Evolutionary conservation across 2,113 vertebrate genomes (phyloP).

Genomic region (Carassius carassius): DNA sequence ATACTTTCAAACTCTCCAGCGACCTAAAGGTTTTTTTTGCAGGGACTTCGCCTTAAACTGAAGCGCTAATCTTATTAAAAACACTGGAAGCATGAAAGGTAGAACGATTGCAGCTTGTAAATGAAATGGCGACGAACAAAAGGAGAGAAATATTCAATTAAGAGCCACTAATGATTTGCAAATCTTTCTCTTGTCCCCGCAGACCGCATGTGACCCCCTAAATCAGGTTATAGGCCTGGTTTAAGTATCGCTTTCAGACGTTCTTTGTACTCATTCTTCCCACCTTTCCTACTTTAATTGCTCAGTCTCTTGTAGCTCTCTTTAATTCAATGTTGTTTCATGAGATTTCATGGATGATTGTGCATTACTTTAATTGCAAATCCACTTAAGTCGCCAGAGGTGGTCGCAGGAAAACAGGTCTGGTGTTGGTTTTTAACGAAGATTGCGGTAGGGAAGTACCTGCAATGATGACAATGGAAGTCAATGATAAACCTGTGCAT

Average conservation of each 20-base stretch:
- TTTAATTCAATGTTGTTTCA: slow-evolving; percentile 48
- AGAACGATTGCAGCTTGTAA: slow-evolving; percentile 16
- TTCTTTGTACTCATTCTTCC: background rate
- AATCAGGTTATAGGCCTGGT: slow-evolving; percentile 10
- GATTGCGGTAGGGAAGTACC: background rate
- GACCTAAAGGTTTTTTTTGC: background rate
- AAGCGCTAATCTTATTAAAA: slow-evolving; percentile 15
- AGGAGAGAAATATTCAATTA: slow-evolving; percentile 49
- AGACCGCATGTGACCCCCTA: slow-evolving; percentile 28
- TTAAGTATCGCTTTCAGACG: slow-evolving; percentile 23
- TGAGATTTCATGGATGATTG: slow-evolving; percentile 46
- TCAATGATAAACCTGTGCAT: background rate
- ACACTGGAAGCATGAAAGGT: slow-evolving; percentile 4
- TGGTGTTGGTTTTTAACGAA: background rate
- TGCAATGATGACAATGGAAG: background rate
- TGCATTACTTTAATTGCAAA: slow-evolving; percentile 49
- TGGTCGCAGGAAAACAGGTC: slow-evolving; percentile 40
- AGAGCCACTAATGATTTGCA: slow-evolving; percentile 48
- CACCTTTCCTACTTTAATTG: slow-evolving; percentile 20
- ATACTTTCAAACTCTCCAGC: slow-evolving; percentile 16
- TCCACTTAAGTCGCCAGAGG: slow-evolving; percentile 22
- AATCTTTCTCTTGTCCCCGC: slow-evolving; percentile 41
- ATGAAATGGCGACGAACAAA: slow-evolving; percentile 43
- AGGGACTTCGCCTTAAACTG: background rate
- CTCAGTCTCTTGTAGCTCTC: slow-evolving; percentile 18